These are phyloP conservation scores for Drosophila testacea DNA, from an alignment of 2,888 invertebrate species.

Conservation along the genomic window DNA sequence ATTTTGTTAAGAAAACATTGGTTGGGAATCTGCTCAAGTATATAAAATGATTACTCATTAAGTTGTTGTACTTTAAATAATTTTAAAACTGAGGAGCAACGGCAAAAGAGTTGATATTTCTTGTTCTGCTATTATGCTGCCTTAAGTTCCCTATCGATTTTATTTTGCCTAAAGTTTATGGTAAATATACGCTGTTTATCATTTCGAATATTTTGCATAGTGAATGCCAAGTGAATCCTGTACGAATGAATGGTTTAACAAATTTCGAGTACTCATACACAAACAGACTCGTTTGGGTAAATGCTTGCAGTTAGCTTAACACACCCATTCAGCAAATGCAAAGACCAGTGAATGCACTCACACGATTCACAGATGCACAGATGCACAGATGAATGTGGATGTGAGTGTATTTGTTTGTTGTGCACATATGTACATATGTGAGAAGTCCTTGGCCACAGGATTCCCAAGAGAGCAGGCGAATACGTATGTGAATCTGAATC, in stretches of 20 bases:
- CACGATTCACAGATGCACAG: slow-evolving; percentile 6
- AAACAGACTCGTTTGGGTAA: not conserved
- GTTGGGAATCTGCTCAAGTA: too few species aligned
- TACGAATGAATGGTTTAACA: not conserved
- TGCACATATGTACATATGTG: slow-evolving; percentile 34
- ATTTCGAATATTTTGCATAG: not conserved
- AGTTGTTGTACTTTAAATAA: too few species aligned
- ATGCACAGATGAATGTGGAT: slow-evolving; percentile 8
- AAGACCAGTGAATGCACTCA: slow-evolving; percentile 50
- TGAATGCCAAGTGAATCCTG: not conserved
- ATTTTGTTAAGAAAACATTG: too few species aligned
- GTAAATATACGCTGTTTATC: not conserved
- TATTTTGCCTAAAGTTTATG: too few species aligned
- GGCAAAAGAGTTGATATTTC: too few species aligned
- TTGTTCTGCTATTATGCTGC: too few species aligned
- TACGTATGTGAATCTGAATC: slow-evolving; percentile 18
- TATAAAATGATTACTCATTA: too few species aligned
- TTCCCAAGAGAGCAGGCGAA: slow-evolving; percentile 27
- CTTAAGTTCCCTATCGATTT: too few species aligned
- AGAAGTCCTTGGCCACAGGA: slow-evolving; percentile 50
- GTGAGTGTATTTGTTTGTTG: not conserved
- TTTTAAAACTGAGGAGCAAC: too few species aligned
- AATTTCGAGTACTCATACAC: not conserved
- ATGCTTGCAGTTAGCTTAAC: slow-evolving; percentile 19
- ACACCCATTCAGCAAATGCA: slow-evolving; percentile 19